A percentile compares a stretch with the other conserved stretches of the same genome.
phyloP scores from a whole-genome alignment of 2,113 vertebrate species.

The Paracanthobrama guichenoti region DNA sequence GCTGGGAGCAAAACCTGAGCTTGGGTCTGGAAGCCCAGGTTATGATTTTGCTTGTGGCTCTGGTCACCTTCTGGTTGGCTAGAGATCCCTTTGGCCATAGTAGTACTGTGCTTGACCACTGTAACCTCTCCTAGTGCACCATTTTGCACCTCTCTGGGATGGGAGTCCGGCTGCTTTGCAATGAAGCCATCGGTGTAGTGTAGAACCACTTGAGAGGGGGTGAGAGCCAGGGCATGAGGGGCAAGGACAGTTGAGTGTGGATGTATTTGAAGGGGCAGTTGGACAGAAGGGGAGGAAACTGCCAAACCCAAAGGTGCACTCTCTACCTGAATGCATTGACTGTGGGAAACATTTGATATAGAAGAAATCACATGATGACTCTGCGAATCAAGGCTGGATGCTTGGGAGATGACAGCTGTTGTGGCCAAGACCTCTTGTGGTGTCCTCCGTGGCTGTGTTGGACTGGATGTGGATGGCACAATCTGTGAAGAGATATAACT shows the following conservation, averaged over 20 bases:
- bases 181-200: conserved; percentile 88
- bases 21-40: conserved; percentile 86
- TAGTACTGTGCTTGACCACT: conserved; percentile 64
- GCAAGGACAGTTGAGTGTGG: conserved; percentile 82
- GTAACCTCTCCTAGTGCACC: conserved; percentile 87
- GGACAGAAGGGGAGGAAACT: conserved; percentile 79
- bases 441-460: conserved; percentile 76
- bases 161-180: conserved; percentile 80
- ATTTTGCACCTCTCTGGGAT: conserved; percentile 85
- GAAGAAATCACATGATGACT: conserved; percentile 83
- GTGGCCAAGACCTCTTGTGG: conserved; percentile 92
- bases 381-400: conserved; percentile 74
- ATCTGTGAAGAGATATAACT: conserved; percentile 96
- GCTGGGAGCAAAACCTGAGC: conserved; percentile 88
- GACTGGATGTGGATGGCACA: conserved; percentile 82
- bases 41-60: conserved; percentile 68
- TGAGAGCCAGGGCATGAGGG: conserved; percentile 89
- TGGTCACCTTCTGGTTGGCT: conserved; percentile 74
- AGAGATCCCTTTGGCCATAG: conserved; percentile 56
- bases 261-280: conserved; percentile 88
- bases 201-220: conserved; percentile 90
- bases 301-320: conserved; percentile 83
- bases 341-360: conserved; percentile 76
- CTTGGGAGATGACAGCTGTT: conserved; percentile 85
- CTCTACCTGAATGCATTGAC: conserved; percentile 93